Conservation (phyloP, 1,140 invertebrate genomes). For the Maniola jurtina region DNA sequence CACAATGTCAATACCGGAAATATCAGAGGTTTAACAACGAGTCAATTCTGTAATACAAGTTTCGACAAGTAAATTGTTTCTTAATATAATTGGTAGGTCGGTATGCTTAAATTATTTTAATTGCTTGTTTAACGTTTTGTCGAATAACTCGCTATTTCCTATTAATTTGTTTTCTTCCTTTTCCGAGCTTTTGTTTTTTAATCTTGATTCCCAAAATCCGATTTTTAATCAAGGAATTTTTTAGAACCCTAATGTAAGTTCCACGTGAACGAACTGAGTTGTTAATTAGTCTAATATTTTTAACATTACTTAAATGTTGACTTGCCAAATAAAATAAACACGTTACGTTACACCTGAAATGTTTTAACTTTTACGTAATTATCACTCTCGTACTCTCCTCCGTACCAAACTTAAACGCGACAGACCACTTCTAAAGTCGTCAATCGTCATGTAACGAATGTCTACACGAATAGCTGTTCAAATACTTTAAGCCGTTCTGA, state of each 20-base stretch:
- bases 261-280: too few relatives aligned
- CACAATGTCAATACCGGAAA: background rate
- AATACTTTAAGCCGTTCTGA: background rate
- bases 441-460: conserved; percentile 3
- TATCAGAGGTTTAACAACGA: background rate
- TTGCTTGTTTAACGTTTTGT: too few relatives aligned
- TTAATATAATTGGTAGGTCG: too few relatives aligned
- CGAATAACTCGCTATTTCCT: too few relatives aligned
- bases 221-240: too few relatives aligned
- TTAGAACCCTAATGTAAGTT: too few relatives aligned
- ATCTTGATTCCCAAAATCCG: too few relatives aligned
- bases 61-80: too few relatives aligned
- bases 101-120: too few relatives aligned
- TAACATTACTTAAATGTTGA: conserved; percentile 4
- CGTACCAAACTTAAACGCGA: background rate
- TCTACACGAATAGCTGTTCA: background rate
- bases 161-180: too few relatives aligned
- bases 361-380: conserved; percentile 4
- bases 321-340: background rate
- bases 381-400: background rate
- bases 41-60: background rate
- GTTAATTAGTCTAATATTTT: too few relatives aligned
- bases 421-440: background rate
- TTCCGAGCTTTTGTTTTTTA: too few relatives aligned
- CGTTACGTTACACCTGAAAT: conserved; percentile 9